Base-by-base conservation (phyloP, 1,140 invertebrate species). In the Drosophila serrata region DNA sequence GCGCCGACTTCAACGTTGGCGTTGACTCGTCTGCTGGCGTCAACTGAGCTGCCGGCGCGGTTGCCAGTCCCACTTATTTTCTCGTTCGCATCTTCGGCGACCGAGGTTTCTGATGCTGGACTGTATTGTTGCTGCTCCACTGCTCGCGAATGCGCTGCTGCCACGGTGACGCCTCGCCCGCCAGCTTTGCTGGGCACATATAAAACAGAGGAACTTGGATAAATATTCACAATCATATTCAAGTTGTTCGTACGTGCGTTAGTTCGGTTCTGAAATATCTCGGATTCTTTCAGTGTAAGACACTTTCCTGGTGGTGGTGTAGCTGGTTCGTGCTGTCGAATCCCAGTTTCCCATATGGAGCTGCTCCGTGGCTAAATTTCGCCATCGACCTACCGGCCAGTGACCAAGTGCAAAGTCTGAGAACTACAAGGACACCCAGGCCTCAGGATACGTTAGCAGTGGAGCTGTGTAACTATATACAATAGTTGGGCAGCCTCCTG, bases 171-270 rank as follows among this genome's bases (percentile, higher is more conserved):
- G 81, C 73, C 45, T 48, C 40, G 57, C 61, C 46, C n/a, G 70
- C 59, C 64, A 19, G 46, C 62, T 53, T 45, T 78, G 78, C 86
- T 79, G 62, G 68, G 81, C 69, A 73, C 85, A 79, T 90, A 90
- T 90, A 90, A 88, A 90, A 90, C 82, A 78, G 86, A 53, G 67
- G 78, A 81, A 60, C 85, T 81, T 85, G 65, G 68, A 73, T 65
- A 90, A 90, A 85, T 88, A 84, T 81, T 84, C 85, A 88, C 85
- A 88, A 88, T 90, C 78, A 90, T 88, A 84, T 88, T 90, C 63
- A 74, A 85, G 82, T 73, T 65, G 69, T 76, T 68, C 79, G 85
- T 76, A 68, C 65, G 86, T 56, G 81, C 73, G 82, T 76, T 80
- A 77, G 62, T 82, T 63, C 37, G 11, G 46, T 46, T 62, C 57